These are phyloP conservation scores for Dryobates pubescens DNA, from an alignment of 2,797 vertebrate genomes.

Conservation along the genomic window DNA sequence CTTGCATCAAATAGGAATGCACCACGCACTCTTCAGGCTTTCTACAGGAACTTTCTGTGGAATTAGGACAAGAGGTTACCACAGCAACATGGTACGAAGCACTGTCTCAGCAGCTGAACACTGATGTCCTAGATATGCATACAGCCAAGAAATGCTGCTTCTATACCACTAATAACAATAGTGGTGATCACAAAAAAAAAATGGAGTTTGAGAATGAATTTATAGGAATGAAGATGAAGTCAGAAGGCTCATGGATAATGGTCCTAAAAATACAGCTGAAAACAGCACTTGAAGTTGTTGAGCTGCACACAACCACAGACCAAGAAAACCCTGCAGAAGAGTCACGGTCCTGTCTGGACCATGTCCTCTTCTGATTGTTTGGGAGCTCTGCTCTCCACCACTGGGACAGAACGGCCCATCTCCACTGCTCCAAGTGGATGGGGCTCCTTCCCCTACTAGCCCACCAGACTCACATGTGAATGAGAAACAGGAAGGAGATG, in stretches of 20 bases:
- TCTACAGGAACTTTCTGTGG: not conserved
- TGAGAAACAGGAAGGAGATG: not conserved
- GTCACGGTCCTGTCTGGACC: not conserved
- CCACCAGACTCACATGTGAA: rapidly evolving
- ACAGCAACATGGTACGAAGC: not conserved
- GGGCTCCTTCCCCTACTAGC: not conserved
- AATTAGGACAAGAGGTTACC: slow-evolving; percentile 29
- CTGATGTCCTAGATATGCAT: rapidly evolving
- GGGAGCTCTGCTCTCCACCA: not conserved
- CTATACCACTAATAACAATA: not conserved
- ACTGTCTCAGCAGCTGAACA: not conserved
- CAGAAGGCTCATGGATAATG: not conserved
- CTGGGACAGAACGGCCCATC: not conserved
- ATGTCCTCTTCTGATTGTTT: not conserved
- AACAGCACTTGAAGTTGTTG: not conserved
- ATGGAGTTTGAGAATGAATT: not conserved
- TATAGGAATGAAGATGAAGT: not conserved
- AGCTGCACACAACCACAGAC: not conserved
- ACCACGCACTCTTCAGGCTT: not conserved
- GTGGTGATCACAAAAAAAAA: not conserved
- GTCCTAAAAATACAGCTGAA: not conserved
- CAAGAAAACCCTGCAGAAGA: not conserved
- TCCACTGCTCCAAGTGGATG: not conserved
- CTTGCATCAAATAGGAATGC: not conserved
- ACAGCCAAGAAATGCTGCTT: not conserved